Base-by-base conservation (phyloP, 2,113 vertebrate genomes). In the Hemichromis elongatus region DNA sequence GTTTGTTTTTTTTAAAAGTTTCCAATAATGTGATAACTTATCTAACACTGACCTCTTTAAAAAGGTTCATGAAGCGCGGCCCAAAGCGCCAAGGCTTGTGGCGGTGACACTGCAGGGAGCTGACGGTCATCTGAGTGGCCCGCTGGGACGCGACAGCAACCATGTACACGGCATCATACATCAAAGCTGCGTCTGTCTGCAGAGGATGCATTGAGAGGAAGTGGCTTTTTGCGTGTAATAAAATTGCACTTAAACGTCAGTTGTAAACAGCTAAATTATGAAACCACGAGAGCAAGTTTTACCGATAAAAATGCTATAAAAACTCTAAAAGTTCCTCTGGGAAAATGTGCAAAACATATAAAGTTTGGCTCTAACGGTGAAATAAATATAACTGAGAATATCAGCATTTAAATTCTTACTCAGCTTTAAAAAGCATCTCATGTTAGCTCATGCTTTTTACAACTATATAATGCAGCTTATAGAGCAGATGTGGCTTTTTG, bases 71-170 rank as follows among this genome's bases (percentile, higher is more conserved):
- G 90, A 99, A 99, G 78, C 98, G 95, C 0, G 97, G 97, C 77
- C 99, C 99, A 21, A 99, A 99, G 85, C 98, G 97, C 99, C 99
- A 99, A 0, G 99, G 98, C 83, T 99, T 99, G 94, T 99, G 99
- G 26, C 98, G 96, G 94, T 99, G 98, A 93, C 99, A 99, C 94
- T 99, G 99, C 35, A 99, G 96, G 81, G 99, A 99, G 95, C 98
- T 98, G 92, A 99, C 98, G 0, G 98, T 96, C 96, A 99, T 96
- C 95, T 99, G 98, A 12, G 97, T 94, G 80, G 98, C 97, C 4
- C 97, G 96, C 92, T 99, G 98, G 0, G 98, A 97, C 0, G 98
- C 98, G 6, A 98, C 95, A 2, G 98, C 97, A 16, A 99, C 98
- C 97, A 98, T 96, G 92, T 97, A 98, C 79, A 99, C 98, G 0